Base-by-base conservation (phyloP, 2,888 invertebrate species). In the Siphonodentalium dalli region DNA sequence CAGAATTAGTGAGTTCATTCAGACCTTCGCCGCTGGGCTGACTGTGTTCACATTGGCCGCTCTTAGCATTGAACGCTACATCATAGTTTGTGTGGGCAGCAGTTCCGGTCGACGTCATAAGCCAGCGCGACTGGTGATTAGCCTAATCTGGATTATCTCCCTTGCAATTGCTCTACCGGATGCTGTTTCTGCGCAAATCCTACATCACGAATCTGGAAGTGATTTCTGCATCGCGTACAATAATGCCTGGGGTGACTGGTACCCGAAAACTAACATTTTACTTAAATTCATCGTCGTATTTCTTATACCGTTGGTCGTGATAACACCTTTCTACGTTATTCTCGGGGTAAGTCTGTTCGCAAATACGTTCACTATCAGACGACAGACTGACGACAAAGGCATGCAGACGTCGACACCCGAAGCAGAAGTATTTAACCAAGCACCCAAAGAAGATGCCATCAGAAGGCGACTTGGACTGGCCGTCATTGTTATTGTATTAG, bases 401-500 rank as follows among this genome's bases (percentile, higher is more conserved):
- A 37, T 21, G 8, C 4, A 15, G 3, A n/a, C 23, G 23, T 13
- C 27, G 47, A 8, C 13, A 13, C 9, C n/a, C 13, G 26, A 24
- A 49, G 28, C 39, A 23, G 31, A 41, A 44, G 42, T 15, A 50
- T 2, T 39, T 42, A 8, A 47, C 39, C 33, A 37, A 34, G 26
- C n/a, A 9, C 24, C 38, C 9, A 21, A 26, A 20, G 34, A 44
- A 20, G 38, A 27, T 23, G 35, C 26, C 31, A 29, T 24, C 20
- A 40, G 35, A 20, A 47, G 33, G 28, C 42, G 46, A 44, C 37
- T 24, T 24, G 37, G 52, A 23, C 31, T 68, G 24, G 63, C 63
- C 2, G 46, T 60, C 13, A 54, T 72, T 2, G 71, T 73, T 6
- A 54, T 73, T 23, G 58, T 57, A 9, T 66, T 74, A 24, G 67